phyloP scores from a whole-genome alignment of 2,888 invertebrate species.

The Agrochola lota region DNA sequence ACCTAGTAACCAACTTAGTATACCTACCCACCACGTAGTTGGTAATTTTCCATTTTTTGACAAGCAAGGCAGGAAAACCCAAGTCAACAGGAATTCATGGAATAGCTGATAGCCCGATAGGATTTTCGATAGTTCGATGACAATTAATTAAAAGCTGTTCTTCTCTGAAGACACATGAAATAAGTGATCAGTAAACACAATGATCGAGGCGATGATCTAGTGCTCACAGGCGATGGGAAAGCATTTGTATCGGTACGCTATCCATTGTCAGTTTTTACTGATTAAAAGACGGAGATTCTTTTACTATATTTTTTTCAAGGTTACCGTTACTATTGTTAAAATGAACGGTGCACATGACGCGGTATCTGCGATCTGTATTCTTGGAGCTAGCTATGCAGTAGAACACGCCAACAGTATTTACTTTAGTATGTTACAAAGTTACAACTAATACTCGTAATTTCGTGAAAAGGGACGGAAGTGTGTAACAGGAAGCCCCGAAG shows the following conservation, averaged over 20 bases:
- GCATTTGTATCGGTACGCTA: slow-evolving; percentile 41
- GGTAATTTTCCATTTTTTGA: background rate
- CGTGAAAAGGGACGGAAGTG: no score
- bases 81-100: background rate
- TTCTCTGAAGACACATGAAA: background rate
- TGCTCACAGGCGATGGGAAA: slow-evolving; percentile 31
- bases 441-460: background rate
- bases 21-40: no score
- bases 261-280: slow-evolving; percentile 46
- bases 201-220: slow-evolving; percentile 1
- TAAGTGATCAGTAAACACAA: slow-evolving; percentile 21
- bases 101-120: background rate
- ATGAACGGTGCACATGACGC: slow-evolving; percentile 38
- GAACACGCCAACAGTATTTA: slow-evolving; percentile 11
- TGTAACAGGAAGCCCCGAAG: no score
- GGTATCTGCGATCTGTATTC: slow-evolving; percentile 26
- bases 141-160: background rate
- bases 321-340: slow-evolving; percentile 48
- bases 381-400: background rate
- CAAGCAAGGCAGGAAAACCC: background rate
- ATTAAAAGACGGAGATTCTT: slow-evolving; percentile 28
- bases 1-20: background rate
- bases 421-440: background rate
- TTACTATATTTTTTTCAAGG: slow-evolving; percentile 40
- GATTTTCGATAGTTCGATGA: background rate